Conservation (phyloP, 2,797 vertebrate genomes). For the Coluber constrictor region DNA sequence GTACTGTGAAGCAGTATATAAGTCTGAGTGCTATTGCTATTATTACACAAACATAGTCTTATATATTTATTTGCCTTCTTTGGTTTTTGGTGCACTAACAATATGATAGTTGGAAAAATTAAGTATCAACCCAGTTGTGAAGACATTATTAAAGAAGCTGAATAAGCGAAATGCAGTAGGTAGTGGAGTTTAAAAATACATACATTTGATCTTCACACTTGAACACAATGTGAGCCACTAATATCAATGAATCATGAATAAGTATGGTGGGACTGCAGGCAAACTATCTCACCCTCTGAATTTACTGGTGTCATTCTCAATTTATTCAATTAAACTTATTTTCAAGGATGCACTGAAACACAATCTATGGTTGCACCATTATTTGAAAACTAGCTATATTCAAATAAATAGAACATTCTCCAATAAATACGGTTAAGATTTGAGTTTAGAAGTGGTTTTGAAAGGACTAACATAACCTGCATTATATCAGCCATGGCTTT, state of each 20-base stretch:
- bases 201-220: neutral
- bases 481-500: neutral
- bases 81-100: neutral
- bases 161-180: neutral
- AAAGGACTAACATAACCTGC: neutral
- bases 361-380: neutral
- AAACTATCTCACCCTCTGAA: neutral
- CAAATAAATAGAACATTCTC: neutral
- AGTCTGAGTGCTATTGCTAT: neutral
- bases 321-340: neutral
- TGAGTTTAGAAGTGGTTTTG: neutral
- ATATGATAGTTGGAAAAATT: conserved; percentile 2
- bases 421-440: neutral
- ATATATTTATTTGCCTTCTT: accelerated
- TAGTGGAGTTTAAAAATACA: conserved; percentile 7
- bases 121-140: neutral
- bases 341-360: neutral
- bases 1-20: neutral
- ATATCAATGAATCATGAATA: neutral
- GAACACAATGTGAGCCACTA: neutral
- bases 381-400: neutral
- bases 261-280: neutral
- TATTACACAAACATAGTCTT: neutral
- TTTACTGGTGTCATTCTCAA: neutral
- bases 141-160: neutral